Percentiles rank a stretch among this genome's conserved stretches.
Conservation (phyloP, 2,888 invertebrate species). For the Dermolepida albohirtum region DNA sequence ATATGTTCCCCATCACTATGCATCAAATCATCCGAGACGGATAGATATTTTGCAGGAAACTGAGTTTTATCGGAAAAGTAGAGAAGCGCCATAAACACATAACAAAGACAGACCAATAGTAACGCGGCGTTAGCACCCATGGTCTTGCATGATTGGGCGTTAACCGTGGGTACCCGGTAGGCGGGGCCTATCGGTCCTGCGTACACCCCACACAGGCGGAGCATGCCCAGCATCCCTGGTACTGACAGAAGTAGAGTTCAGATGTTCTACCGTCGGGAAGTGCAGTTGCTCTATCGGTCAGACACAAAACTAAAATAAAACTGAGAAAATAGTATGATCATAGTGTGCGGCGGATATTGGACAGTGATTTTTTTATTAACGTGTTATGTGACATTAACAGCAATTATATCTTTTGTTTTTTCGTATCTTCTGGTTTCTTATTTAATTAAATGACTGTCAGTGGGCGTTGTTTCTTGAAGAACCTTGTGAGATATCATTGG, state of each 20-base stretch:
- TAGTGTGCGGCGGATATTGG: constrained; percentile 22
- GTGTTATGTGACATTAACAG: constrained; percentile 20
- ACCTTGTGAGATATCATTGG: constrained; percentile 22
- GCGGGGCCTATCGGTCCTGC: constrained; percentile 53
- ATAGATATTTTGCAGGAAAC: constrained; percentile 35
- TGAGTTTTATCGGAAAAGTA: constrained; percentile 45
- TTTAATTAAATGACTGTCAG: constrained; percentile 24
- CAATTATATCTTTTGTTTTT: constrained; percentile 13
- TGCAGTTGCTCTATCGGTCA: constrained; percentile 50
- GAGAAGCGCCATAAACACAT: constrained; percentile 48
- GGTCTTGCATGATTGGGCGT: constrained; percentile 56
- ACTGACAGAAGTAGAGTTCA: constrained; percentile 45
- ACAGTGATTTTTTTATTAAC: constrained; percentile 20
- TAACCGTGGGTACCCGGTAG: constrained; percentile 49
- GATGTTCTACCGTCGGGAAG: constrained; percentile 44
- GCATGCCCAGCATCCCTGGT: constrained; percentile 62
- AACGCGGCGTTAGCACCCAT: constrained; percentile 48
- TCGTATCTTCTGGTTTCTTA: constrained; percentile 6
- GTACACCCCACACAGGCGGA: constrained; percentile 54
- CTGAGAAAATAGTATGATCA: constrained; percentile 42
- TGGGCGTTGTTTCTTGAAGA: constrained; percentile 15
- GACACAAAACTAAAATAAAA: constrained; percentile 49
- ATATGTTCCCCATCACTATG: constrained; percentile 40
- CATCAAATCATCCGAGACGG: constrained; percentile 30
- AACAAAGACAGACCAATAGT: constrained; percentile 45